A percentile compares a stretch with the other conserved stretches of the same genome.
These are phyloP conservation scores for Nemotelus nigrinus DNA, from an alignment of 2,888 invertebrate species.

Conservation along the genomic window DNA sequence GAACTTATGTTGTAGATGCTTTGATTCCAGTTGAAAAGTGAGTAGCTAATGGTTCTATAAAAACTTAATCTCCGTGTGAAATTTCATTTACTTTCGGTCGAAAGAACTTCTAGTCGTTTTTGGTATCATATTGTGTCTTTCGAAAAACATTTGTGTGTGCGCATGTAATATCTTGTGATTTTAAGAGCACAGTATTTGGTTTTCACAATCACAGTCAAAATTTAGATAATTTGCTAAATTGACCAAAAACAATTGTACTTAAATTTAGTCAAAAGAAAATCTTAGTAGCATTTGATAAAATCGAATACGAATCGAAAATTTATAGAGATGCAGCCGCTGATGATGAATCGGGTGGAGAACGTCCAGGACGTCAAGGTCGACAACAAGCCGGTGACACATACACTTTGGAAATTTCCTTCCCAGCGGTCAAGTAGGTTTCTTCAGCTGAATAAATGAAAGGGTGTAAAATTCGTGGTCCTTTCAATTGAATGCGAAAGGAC, in stretches of 20 bases:
- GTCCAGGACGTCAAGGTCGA: conserved; percentile 76
- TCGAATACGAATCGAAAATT: conserved; percentile 51
- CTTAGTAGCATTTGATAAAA: not conserved
- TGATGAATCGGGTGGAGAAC: conserved; percentile 53
- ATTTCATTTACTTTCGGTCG: not conserved
- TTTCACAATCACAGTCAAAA: conserved; percentile 30
- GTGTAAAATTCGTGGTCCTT: too few species aligned
- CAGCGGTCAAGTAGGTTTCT: conserved; percentile 85
- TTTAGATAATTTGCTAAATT: not conserved
- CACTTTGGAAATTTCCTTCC: conserved; percentile 91
- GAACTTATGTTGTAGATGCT: conserved; percentile 84
- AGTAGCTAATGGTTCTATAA: conserved; percentile 64
- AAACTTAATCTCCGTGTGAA: not conserved
- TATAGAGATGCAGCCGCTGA: conserved; percentile 58
- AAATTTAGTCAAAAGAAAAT: conserved; percentile 8
- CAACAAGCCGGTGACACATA: conserved; percentile 88
- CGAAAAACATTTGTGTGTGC: conserved; percentile 21
- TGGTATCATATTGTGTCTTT: not conserved
- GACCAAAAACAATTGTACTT: conserved; percentile 15
- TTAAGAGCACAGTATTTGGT: conserved; percentile 33
- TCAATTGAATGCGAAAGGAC: too few species aligned
- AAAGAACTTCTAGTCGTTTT: conserved; percentile 4
- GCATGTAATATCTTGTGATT: conserved; percentile 28
- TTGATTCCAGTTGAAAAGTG: conserved; percentile 87
- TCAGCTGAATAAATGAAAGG: not conserved